These are phyloP conservation scores for Saccopteryx leptura DNA, from an alignment of 2,113 vertebrate genomes.

Conservation along the genomic window DNA sequence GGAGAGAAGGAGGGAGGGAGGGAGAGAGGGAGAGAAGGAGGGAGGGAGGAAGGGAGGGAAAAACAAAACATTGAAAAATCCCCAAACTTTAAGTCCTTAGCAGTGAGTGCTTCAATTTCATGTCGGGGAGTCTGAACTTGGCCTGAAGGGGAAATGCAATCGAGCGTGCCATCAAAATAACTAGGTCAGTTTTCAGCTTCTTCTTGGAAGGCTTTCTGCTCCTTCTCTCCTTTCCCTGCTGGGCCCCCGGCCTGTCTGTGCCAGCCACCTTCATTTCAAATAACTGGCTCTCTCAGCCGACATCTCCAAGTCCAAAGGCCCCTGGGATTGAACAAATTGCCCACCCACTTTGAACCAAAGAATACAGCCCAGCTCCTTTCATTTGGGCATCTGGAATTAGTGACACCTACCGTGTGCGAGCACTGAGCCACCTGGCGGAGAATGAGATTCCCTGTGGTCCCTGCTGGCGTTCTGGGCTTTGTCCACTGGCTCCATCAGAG, in stretches of 20 bases:
- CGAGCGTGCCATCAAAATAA: constrained; percentile 75
- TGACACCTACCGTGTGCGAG: not conserved
- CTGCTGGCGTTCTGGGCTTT: constrained; percentile 45
- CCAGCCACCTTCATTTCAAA: constrained; percentile 68
- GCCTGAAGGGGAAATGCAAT: constrained; percentile 59
- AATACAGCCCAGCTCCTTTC: not conserved
- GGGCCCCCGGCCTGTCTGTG: constrained; percentile 58
- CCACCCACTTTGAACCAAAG: constrained; percentile 48
- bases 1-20: not conserved
- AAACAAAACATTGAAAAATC: not conserved
- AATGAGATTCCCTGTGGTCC: not conserved
- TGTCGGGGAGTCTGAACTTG: constrained; percentile 39
- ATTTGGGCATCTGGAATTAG: constrained; percentile 33
- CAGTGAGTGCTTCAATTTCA: constrained; percentile 50
- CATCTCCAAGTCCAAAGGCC: constrained; percentile 79
- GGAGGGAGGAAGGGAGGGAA: not conserved
- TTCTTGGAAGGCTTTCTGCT: constrained; percentile 83
- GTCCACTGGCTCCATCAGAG: constrained; percentile 14
- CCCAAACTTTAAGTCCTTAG: constrained; percentile 51
- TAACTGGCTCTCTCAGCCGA: constrained; percentile 72
- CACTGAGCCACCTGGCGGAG: constrained; percentile 44
- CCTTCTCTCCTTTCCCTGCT: constrained; percentile 66
- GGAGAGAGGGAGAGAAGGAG: not conserved
- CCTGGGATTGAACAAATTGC: constrained; percentile 73
- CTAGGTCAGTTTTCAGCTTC: constrained; percentile 82